Evolutionary conservation across 2,113 vertebrate genomes (phyloP), one percentile per base, ranked within the genome.

Genomic region (Bos indicus): DNA sequence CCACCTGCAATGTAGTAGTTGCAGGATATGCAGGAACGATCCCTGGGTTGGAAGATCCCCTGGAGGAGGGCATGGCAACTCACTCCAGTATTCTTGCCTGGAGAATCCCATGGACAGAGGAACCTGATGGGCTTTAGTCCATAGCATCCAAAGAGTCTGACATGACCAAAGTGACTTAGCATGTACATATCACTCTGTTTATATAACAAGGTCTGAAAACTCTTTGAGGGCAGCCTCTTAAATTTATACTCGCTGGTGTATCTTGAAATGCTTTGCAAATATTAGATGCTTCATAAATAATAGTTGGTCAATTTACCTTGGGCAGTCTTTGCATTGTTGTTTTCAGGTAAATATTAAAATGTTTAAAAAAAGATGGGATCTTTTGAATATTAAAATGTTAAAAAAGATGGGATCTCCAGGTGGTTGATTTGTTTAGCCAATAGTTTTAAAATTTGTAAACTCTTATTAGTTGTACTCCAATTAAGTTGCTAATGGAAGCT

Each of bases 301-400:
- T 59, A 54, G 21, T 74, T 88, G 40, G 13, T 71, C 3, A 11
- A 6, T 51, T 82, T 92, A 60, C 6, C 28, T 93, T 36, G 15
- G 30, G 64, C 6, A 96, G 40, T 81, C 12, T 74, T 57, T 80
- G 36, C 17, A 64, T 14, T 81, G 13, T 64, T 23, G 43, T 74
- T 89, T 84, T 96, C 57, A 46, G 74, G 59, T 78, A 88, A n/a
- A 77, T 57, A 86, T 88, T 93, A 67, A 97, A 60, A 85, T 56
- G 13, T 74, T 30, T 77, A 8, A 40, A 71, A 71, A 71, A 40
- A 40, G n/a, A 23, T 67, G 64, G 33, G 64, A n/a, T 67, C 64
- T 67, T 67, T 67, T 67, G 0, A 67, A 19, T n/a, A 71, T 71
- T 23, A 71, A 74, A 40, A 74, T 74, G 36, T 74, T 74, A 25